A percentile compares a stretch with the other conserved stretches of the same genome.
Evolutionary conservation across 2,113 vertebrate genomes (phyloP).

Genomic region (Semnornis frantzii): DNA sequence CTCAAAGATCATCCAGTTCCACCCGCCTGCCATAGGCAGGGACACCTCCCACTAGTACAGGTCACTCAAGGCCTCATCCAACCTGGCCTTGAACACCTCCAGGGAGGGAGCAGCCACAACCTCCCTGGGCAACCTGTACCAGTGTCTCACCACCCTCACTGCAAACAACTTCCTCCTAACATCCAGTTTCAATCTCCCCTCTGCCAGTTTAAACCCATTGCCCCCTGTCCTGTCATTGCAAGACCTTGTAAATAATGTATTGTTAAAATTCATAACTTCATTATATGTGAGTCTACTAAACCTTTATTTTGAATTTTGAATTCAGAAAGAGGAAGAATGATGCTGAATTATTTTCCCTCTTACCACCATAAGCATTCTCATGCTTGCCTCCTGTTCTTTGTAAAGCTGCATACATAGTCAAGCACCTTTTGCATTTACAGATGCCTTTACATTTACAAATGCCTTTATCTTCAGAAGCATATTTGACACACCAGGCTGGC

Average conservation of each 20-base stretch:
- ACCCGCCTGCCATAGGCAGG: too few relatives aligned
- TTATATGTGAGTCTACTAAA: neutral
- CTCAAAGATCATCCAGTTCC: too few relatives aligned
- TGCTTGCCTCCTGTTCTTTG: slow-evolving; percentile 23
- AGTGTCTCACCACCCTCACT: too few relatives aligned
- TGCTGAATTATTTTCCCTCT: slow-evolving; percentile 46
- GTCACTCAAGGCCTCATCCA: too few relatives aligned
- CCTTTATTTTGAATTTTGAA: slow-evolving; percentile 43
- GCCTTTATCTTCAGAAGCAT: slow-evolving; percentile 63
- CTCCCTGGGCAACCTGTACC: too few relatives aligned
- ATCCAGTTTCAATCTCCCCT: too few relatives aligned
- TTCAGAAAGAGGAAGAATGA: neutral
- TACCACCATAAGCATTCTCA: neutral
- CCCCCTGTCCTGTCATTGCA: too few relatives aligned
- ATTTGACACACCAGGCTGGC: slow-evolving; percentile 58
- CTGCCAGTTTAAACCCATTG: too few relatives aligned
- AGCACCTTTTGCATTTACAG: slow-evolving; percentile 33
- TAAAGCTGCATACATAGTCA: slow-evolving; percentile 50
- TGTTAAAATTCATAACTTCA: slow-evolving; percentile 9
- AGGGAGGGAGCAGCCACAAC: too few relatives aligned
- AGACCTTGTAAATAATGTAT: neutral
- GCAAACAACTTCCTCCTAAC: too few relatives aligned
- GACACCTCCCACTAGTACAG: too few relatives aligned
- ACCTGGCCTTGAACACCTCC: too few relatives aligned
- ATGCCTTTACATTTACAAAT: slow-evolving; percentile 60